Conservation (phyloP, 2,113 vertebrate species). For the Rhodinocichla rosea region DNA sequence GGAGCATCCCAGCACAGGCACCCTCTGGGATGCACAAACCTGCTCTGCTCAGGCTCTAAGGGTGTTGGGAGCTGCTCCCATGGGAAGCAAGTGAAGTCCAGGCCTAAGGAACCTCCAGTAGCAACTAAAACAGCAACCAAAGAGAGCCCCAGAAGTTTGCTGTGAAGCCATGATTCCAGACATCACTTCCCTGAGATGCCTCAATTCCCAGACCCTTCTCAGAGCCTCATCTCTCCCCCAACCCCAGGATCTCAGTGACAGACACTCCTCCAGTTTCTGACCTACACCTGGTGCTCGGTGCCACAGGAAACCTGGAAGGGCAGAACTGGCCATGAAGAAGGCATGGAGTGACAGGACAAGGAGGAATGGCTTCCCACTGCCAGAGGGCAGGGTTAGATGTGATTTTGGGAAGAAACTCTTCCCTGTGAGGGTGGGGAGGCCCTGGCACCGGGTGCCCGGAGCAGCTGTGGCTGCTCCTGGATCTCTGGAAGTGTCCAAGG, state of each 20-base stretch:
- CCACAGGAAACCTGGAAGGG: background rate
- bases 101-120: background rate
- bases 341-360: background rate
- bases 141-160: background rate
- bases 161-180: background rate
- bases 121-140: background rate
- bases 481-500: background rate
- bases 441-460: background rate
- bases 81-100: fast-evolving
- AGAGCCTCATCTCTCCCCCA: background rate
- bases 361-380: background rate
- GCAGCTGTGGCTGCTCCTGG: background rate
- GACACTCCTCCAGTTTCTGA: background rate
- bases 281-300: background rate
- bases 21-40: background rate
- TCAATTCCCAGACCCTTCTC: background rate
- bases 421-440: fast-evolving
- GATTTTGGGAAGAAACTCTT: background rate
- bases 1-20: background rate
- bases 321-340: background rate
- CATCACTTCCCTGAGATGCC: background rate
- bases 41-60: fast-evolving
- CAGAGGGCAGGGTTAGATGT: background rate
- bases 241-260: background rate
- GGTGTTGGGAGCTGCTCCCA: background rate